A percentile compares a stretch with the other conserved stretches of the same genome.
Evolutionary conservation across 2,888 invertebrate genomes (phyloP).

Genomic region (Beris morrisii): DNA sequence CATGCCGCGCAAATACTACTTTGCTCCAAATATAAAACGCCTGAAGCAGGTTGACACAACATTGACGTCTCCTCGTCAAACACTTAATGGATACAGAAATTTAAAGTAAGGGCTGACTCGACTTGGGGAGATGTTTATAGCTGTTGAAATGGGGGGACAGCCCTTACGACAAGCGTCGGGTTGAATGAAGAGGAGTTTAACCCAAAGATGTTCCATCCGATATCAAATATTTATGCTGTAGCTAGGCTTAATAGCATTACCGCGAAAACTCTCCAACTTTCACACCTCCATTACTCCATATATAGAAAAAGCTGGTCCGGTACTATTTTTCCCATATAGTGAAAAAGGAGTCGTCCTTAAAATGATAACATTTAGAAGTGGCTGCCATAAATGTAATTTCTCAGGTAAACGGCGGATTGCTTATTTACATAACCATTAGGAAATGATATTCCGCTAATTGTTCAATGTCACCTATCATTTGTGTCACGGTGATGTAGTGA

Average conservation of each 20-base stretch:
- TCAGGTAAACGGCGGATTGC: too few relatives aligned
- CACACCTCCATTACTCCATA: too few relatives aligned
- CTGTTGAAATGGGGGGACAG: constrained; percentile 16
- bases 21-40: constrained; percentile 24
- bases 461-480: constrained; percentile 27
- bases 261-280: too few relatives aligned
- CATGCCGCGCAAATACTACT: constrained; percentile 28
- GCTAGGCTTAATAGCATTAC: not conserved
- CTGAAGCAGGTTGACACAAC: constrained; percentile 29
- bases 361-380: too few relatives aligned
- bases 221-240: constrained; percentile 19
- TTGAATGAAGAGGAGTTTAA: constrained; percentile 22
- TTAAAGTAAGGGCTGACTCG: constrained; percentile 25
- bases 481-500: not conserved
- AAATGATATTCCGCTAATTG: constrained; percentile 22
- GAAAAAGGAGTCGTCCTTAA: too few relatives aligned
- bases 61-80: constrained; percentile 27
- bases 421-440: constrained; percentile 4
- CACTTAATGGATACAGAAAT: constrained; percentile 31
- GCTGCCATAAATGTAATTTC: too few relatives aligned
- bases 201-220: not conserved
- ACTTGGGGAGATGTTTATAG: constrained; percentile 13
- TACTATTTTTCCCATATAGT: too few relatives aligned
- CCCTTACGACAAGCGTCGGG: constrained; percentile 22
- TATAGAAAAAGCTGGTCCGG: too few relatives aligned